Evolutionary conservation across 2,797 vertebrate genomes (phyloP).

Genomic region (Centroberyx gerrardi): DNA sequence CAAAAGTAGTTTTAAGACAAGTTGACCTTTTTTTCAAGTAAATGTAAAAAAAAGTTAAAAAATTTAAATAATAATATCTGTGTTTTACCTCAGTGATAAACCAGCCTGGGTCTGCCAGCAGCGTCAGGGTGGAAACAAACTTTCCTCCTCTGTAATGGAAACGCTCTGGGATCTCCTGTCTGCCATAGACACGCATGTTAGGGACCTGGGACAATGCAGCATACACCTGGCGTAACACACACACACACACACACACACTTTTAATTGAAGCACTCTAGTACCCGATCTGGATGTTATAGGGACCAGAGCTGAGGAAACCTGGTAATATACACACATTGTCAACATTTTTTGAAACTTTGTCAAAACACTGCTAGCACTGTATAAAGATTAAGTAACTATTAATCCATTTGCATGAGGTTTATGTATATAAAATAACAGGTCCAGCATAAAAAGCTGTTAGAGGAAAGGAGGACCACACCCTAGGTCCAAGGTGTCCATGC

Average conservation of each 20-base stretch:
- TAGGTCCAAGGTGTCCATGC: no score
- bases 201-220: constrained; percentile 82
- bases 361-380: no score
- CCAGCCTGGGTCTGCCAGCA: constrained; percentile 94
- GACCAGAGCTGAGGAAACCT: no score
- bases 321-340: neutral
- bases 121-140: constrained; percentile 93
- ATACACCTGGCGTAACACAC: constrained; percentile 84
- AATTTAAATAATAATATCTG: neutral
- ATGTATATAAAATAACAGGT: no score
- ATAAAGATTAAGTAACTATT: no score
- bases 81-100: constrained; percentile 91
- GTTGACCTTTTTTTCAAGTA: neutral
- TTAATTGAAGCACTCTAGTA: neutral
- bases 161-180: constrained; percentile 88
- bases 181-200: constrained; percentile 90
- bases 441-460: no score
- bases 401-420: no score
- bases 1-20: no score
- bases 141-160: constrained; percentile 92
- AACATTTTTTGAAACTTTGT: no score
- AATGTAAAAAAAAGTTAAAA: neutral
- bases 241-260: constrained; percentile 16
- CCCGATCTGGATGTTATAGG: no score
- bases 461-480: no score